Evolutionary conservation across 2,888 invertebrate species (phyloP), one percentile per base, ranked within the genome.

Genomic region (Tipula unca): DNA sequence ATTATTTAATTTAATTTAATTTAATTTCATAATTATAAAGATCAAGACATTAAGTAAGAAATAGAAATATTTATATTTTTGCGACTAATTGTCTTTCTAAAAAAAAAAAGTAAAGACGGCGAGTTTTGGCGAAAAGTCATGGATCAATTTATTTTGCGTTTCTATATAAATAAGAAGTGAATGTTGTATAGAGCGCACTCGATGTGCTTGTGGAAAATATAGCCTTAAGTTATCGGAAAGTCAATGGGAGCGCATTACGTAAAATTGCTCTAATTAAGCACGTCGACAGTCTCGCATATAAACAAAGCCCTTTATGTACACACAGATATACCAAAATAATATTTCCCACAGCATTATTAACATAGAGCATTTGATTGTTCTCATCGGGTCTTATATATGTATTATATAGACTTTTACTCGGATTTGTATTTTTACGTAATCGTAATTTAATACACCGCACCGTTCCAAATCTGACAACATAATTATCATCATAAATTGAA

Each of bases 41-140:
- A 48, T 48, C 48, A 48, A 48, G 17, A 48, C 48, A 17, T 48
- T 69, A 69, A 69, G 25, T 69, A 69, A 69, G 69, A 69, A 69
- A 69, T 69, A 69, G 69, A 69, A 69, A 69, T 69, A 69, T 69
- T 69, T 69, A 69, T 69, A 69, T 25, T 69, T 69, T 69, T 69
- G 69, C 69, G 69, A 69, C 69, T 69, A 69, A 69, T 69, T 69
- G 69, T 69, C 69, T 69, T 69, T 69, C 69, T 69, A 69, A 69
- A 69, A 20, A 69, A n/a, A 25, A 25, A 17, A 17, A 13, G 1
- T 69, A 69, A 69, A 69, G 48, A 48, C 48, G 4, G 48, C 48
- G 48, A n/a, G 20, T 69, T 69, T 69, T 69, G 69, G 69, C 69
- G 69, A 69, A 69, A 69, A 25, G 20, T 69, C 69, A 69, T 69